Base-by-base conservation (phyloP, 2,797 vertebrate genomes). In the Oreochromis grahami region DNA sequence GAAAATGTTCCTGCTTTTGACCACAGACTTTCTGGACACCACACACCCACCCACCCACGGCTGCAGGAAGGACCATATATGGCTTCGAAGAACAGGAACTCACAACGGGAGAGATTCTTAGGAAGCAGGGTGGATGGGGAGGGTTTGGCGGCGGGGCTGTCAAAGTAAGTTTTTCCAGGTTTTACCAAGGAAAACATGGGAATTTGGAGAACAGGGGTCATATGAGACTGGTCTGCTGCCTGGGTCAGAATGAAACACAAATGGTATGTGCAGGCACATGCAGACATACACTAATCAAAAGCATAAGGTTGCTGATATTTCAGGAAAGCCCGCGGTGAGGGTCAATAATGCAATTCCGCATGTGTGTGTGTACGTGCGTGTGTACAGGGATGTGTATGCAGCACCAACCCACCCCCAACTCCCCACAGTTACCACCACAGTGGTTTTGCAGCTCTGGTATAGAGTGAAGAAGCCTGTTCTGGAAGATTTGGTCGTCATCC, bases 251-350 rank as follows among this genome's bases (percentile, higher is more conserved):
- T 87, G 85, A 94, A 84, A 91, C 89, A 87, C 93, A 93, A 90
- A 92, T 89, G 85, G 70, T 87, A 79, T 7, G 32, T 48, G 60
- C 56, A 14, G 36, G 38, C 80, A 81, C 74, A 87, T 82, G 84
- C 79, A 80, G 21, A 32, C 38, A 89, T 78, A 78, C 80, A 65
- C 82, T 94, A 95, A 95, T 94, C 90, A 94, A 93, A 95, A 96
- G 88, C 94, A 95, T 88, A 94, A 79, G 93, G 90, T 86, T 89
- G 88, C 91, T 89, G 92, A 93, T 95, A 90, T 94, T 95, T 96
- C 93, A 94, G 91, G 88, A 94, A 91, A 91, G 92, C 90, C 91
- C 87, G 86, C 86, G 86, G 91, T 91, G 74, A 90, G 77, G 91
- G 91, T 87, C 91, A 92, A 91, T 92, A 94, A 93, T 93, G 89